Evolutionary conservation across 2,888 invertebrate genomes (phyloP), one percentile per base, ranked within the genome.

Genomic region (Dascillus cervinus): DNA sequence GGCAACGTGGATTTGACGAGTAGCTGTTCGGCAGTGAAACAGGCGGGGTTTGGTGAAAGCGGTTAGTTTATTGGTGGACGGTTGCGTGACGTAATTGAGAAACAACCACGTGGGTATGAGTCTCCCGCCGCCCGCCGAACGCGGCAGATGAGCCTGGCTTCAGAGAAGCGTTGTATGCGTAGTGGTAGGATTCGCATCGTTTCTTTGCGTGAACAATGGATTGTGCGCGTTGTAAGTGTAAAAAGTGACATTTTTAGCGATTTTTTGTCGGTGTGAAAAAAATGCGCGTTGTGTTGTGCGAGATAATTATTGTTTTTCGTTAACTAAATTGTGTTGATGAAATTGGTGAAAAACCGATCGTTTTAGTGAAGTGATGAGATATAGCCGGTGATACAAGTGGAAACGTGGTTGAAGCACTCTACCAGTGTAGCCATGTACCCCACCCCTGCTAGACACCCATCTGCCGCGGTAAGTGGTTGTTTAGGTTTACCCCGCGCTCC

Each of bases 371-470:
- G 44, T 39, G 49, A 43, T 49, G 40, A 37, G n/a, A n/a, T n/a
- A 38, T 44, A 43, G 41, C 39, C 43, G 47, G 46, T 50, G 49
- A 53, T 49, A 50, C 34, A 42, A 31, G 42, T 31, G 41, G 39
- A 32, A 41, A 39, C 43, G 41, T 44, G 42, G 43, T 45, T 43
- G 34, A 32, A 41, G 40, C 44, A 49, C 43, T 21, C 30, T 34
- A 29, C n/a, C n/a, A 34, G 47, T 43, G 30, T 43, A 53, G 62
- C 50, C 60, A 82, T 82, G 82, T 82, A 82, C 70, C 80, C 82
- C 62, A 73, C 80, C 62, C 77, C 79, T 66, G 73, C 79, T 65
- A 75, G 82, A 71, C 82, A 82, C 70, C 79, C 82, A 67, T 75
- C 80, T 62, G 75, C 76, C 63, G 74, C 79, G 71, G 81, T 82